Evolutionary conservation across 2,797 vertebrate species (phyloP).

Genomic region (Sebastes hubbsi): DNA sequence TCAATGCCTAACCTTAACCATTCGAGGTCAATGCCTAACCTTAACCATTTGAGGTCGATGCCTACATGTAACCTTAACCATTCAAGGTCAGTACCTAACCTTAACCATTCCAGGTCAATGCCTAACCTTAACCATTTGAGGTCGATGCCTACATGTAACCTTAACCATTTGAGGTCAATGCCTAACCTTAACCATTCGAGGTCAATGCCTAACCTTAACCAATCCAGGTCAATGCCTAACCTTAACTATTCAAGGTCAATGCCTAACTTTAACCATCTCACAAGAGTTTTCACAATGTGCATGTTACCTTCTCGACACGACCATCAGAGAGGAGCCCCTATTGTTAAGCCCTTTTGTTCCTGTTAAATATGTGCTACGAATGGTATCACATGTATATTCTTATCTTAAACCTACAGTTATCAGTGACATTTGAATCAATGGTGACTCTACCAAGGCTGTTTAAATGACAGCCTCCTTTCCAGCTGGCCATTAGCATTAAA

Average conservation of each 20-base stretch:
- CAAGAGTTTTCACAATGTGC: too few species aligned
- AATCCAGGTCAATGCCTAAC: too few species aligned
- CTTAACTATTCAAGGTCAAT: rapidly evolving
- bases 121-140: rapidly evolving
- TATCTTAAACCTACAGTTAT: background rate
- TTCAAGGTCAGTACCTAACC: too few species aligned
- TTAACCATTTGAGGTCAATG: too few species aligned
- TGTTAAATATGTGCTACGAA: background rate
- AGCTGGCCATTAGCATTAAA: background rate
- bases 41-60: too few species aligned
- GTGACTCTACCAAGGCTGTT: background rate
- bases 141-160: too few species aligned
- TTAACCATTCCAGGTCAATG: rapidly evolving
- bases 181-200: too few species aligned
- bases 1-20: rapidly evolving
- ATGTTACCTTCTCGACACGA: too few species aligned
- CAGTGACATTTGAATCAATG: conserved; percentile 24
- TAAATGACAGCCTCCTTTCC: background rate
- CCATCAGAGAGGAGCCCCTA: background rate
- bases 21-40: too few species aligned
- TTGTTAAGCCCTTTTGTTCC: background rate
- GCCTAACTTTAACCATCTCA: too few species aligned
- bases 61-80: too few species aligned
- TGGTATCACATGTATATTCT: background rate
- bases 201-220: too few species aligned